Evolutionary conservation across 2,113 vertebrate species (phyloP).

Genomic region (Pangasianodon hypophthalmus): DNA sequence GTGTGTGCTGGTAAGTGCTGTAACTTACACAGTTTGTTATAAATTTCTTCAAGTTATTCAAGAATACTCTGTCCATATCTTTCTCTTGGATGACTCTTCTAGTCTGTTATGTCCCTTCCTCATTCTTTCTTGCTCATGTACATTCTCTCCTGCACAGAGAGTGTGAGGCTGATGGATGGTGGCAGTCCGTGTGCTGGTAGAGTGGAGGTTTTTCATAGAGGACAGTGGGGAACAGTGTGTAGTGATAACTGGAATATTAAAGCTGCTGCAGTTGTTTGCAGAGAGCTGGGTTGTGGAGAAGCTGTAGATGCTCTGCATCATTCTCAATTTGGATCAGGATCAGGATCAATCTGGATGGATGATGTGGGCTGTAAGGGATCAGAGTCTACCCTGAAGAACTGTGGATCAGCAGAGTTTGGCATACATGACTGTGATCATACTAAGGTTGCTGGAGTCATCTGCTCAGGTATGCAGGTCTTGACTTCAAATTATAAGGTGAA

Average conservation of each 20-base stretch:
- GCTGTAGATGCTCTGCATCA: background rate
- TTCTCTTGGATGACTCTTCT: background rate
- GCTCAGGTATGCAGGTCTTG: background rate
- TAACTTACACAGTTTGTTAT: background rate
- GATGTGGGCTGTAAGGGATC: background rate
- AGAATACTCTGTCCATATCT: background rate
- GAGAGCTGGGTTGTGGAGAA: constrained; percentile 39
- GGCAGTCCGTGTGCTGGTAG: constrained; percentile 26
- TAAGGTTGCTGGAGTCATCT: constrained; percentile 36
- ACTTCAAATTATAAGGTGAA: background rate
- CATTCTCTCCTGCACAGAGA: background rate
- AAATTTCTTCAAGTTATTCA: background rate
- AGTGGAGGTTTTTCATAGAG: constrained; percentile 34
- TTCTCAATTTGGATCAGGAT: background rate
- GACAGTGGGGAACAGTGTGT: constrained; percentile 43
- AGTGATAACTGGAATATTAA: background rate
- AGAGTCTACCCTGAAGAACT: constrained; percentile 12
- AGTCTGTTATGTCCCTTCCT: background rate
- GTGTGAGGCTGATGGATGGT: constrained; percentile 25
- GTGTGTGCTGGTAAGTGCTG: background rate
- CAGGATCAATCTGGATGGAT: constrained; percentile 20
- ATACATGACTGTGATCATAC: background rate
- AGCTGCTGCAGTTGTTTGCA: constrained; percentile 45
- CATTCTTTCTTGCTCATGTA: background rate
- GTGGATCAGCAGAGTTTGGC: background rate